A percentile compares a stretch with the other conserved stretches of the same genome.
Conservation (phyloP, 2,888 invertebrate genomes). For the Petrolisthes manimaculis region DNA sequence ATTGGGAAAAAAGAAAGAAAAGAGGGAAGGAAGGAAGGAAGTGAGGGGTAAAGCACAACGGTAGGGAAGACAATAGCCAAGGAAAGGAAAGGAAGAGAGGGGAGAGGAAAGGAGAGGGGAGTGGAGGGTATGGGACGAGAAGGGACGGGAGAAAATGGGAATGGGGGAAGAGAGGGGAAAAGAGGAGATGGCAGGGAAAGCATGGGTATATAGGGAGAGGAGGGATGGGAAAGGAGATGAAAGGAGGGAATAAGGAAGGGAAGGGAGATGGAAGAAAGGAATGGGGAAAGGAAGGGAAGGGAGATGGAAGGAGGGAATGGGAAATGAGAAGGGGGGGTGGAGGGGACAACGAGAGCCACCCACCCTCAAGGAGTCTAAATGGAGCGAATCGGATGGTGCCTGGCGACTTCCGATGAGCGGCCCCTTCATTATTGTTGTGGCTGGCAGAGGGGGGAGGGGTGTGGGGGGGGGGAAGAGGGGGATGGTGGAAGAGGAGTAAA, state of each 20-base stretch:
- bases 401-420: constrained; percentile 38
- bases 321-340: background rate
- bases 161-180: background rate
- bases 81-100: background rate
- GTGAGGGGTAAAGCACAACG: background rate
- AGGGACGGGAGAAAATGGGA: background rate
- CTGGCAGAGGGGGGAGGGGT: background rate
- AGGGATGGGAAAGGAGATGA: background rate
- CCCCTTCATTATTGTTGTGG: constrained; percentile 45
- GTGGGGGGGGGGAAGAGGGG: background rate
- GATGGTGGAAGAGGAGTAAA: background rate
- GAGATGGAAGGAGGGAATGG: background rate
- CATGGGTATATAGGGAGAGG: background rate
- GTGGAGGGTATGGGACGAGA: background rate
- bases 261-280: background rate
- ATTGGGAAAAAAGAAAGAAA: no score
- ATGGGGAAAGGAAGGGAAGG: background rate
- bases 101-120: background rate
- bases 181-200: background rate
- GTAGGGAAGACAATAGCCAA: background rate
- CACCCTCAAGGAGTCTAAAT: constrained; percentile 44
- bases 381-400: constrained; percentile 46
- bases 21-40: background rate
- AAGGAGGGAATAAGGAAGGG: background rate
- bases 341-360: constrained; percentile 5